A percentile compares a stretch with the other conserved stretches of the same genome.
Evolutionary conservation across 2,797 vertebrate genomes (phyloP).

Genomic region (Columba guinea): DNA sequence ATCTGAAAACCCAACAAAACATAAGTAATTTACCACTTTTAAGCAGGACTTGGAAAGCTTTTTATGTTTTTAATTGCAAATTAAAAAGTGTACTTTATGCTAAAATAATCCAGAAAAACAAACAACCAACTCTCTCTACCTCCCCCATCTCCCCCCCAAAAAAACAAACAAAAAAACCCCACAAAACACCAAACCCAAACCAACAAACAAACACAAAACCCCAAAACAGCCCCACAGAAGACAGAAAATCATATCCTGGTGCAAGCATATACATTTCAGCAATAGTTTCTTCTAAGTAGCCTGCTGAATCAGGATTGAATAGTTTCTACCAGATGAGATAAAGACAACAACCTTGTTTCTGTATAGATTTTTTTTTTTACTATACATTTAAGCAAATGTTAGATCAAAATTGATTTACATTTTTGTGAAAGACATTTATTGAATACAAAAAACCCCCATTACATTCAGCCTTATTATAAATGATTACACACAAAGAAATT

Average conservation of each 20-base stretch:
- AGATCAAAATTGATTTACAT: conserved; percentile 48
- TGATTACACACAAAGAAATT: conserved; percentile 55
- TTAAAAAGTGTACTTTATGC: neutral
- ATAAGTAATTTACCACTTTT: neutral
- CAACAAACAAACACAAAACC: neutral
- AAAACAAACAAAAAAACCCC: neutral
- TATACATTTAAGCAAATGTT: conserved; percentile 43
- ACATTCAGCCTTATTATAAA: conserved; percentile 65
- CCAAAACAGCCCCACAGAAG: neutral
- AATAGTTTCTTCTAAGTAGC: neutral
- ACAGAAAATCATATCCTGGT: neutral
- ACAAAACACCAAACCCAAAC: neutral
- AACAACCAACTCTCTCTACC: no score
- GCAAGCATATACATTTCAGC: neutral
- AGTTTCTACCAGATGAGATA: conserved; percentile 1
- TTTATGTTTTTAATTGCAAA: neutral
- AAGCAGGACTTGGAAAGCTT: neutral
- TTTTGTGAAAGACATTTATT: conserved; percentile 73
- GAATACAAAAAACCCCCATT: conserved; percentile 59
- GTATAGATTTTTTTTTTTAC: neutral
- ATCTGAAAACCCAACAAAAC: neutral
- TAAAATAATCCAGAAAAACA: neutral
- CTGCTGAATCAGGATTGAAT: neutral
- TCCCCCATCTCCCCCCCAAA: no score
- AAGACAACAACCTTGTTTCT: conserved; percentile 5